Percentiles rank a stretch among this genome's conserved stretches.
These are phyloP conservation scores for Branchellion lobata DNA, from an alignment of 2,888 invertebrate genomes.

Conservation along the genomic window DNA sequence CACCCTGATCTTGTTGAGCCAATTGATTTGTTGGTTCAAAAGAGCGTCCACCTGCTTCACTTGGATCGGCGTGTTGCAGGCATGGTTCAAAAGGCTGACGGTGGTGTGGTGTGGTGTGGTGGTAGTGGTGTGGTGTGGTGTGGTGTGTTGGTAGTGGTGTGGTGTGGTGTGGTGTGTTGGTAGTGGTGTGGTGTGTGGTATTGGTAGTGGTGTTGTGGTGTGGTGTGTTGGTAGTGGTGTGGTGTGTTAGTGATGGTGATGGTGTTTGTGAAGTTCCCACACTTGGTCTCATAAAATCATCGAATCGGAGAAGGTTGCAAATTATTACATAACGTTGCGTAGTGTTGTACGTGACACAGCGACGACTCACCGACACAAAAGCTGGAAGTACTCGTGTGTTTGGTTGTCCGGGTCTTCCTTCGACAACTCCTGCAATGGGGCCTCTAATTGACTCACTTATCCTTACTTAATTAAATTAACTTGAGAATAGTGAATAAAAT, in stretches of 20 bases:
- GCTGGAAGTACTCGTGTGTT: conserved; percentile 76
- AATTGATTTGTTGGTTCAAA: conserved; percentile 74
- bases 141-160: neutral
- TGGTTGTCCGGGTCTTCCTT: conserved; percentile 71
- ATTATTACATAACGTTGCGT: too few species aligned
- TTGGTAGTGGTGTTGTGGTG: neutral
- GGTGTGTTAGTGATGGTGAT: neutral
- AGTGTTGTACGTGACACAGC: neutral
- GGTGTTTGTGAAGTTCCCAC: neutral
- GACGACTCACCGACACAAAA: conserved; percentile 63
- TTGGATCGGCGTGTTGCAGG: conserved; percentile 70
- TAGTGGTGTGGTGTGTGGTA: neutral
- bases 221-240: neutral
- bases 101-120: too few species aligned
- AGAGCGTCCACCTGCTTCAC: conserved; percentile 73
- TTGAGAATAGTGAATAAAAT: too few species aligned
- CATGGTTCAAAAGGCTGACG: conserved; percentile 71
- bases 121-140: neutral
- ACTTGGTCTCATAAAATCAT: too few species aligned
- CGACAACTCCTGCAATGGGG: neutral
- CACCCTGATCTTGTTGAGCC: conserved; percentile 72
- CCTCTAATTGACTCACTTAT: too few species aligned
- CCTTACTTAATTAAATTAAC: too few species aligned
- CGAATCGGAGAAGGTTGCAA: too few species aligned
- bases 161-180: neutral